These are phyloP conservation scores for Alitta virens DNA, from an alignment of 2,888 invertebrate species.

Conservation along the genomic window DNA sequence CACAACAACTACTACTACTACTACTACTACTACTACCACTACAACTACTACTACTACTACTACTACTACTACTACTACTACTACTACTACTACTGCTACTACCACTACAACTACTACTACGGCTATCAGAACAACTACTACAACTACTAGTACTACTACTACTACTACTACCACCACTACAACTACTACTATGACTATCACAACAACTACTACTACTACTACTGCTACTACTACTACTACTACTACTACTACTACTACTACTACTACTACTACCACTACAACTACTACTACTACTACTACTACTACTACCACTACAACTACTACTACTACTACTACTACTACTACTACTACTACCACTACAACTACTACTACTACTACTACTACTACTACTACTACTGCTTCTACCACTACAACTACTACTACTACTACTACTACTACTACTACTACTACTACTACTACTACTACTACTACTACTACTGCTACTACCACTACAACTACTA, in stretches of 20 bases:
- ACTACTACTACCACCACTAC: background rate
- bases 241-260: background rate
- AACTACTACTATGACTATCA: no score
- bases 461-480: background rate
- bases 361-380: background rate
- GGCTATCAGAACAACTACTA: no score
- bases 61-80: background rate
- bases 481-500: background rate
- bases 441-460: background rate
- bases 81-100: background rate
- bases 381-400: no score
- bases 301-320: background rate
- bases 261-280: background rate
- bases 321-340: background rate
- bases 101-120: background rate
- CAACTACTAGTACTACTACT: background rate
- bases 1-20: background rate
- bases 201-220: no score
- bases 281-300: background rate
- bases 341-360: background rate
- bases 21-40: background rate
- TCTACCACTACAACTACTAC: no score
- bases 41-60: background rate
- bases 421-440: background rate
- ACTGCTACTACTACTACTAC: background rate